A percentile compares a stretch with the other conserved stretches of the same genome.
phyloP scores from a whole-genome alignment of 2,797 vertebrate species.

The Miichthys miiuy region DNA sequence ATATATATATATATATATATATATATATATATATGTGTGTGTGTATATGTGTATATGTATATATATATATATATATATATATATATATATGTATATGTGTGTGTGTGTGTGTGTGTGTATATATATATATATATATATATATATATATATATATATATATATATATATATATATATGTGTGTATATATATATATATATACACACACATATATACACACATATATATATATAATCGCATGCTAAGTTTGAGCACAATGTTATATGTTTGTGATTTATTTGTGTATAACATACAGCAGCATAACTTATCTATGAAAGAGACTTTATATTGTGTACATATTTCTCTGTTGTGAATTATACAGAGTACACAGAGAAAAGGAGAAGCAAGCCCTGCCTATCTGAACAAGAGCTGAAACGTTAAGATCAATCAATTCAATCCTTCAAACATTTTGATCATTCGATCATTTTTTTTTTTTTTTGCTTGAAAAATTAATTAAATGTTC shows the following conservation, averaged over 20 bases:
- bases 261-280: background rate
- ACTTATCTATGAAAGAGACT: background rate
- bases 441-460: background rate
- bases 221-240: too few species aligned
- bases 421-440: background rate
- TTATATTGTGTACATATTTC: background rate
- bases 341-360: background rate
- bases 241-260: background rate
- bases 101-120: too few species aligned
- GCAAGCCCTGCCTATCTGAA: background rate
- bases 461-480: background rate
- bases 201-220: too few species aligned
- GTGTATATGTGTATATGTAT: too few species aligned
- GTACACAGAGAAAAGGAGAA: background rate
- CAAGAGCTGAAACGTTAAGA: background rate
- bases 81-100: too few species aligned
- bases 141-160: too few species aligned
- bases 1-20: too few species aligned
- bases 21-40: too few species aligned
- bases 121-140: too few species aligned
- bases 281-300: background rate
- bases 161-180: too few species aligned
- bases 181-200: too few species aligned
- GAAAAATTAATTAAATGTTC: background rate
- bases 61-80: too few species aligned